Base-by-base conservation (phyloP, 2,888 invertebrate genomes). In the Drosophila kuntzei region DNA sequence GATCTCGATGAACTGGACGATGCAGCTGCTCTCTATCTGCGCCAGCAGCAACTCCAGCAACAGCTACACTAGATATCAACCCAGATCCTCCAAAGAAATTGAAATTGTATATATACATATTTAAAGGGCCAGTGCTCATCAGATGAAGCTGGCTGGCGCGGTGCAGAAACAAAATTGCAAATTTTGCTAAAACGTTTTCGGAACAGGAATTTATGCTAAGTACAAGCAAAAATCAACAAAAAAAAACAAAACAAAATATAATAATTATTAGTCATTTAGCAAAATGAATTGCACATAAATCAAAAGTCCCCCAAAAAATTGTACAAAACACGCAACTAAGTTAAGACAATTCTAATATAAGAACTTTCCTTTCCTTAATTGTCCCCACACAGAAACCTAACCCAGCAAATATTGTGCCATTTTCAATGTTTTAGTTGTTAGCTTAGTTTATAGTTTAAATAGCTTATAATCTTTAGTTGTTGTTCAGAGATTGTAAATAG, bases 1-100 rank as follows among this genome's bases (percentile, higher is more conserved):
- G 93, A 94, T 62, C 92, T 94, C 20, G 93, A 94, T 59, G 94
- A 94, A 53, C 87, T 93, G 25, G 93, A 94, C 70, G 93, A 94
- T 66, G 93, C 94, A 1, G 93, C 93, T 27, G 91, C 93, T 20
- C 83, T 94, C 9, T 94, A 94, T 82, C 90, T 94, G 71, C 92
- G 93, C 53, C 93, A 93, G 55, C 89, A 90, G 50, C 82, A 80
- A 41, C 62, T 66, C 22, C 69, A 77, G 54, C 72, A 78, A 37
- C 80, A 79, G 49, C 79, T 49, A 29, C 76, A 46, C 63, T 75
- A 50, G 75, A 71, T 46, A 75, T 55, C 36, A 58, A 79, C 78
- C 50, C 81, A 79, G 54, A 47, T 43, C 43, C 29, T 49, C 62
- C 60, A 66, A 72, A 32, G 16, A 71, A 70, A 76, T 78, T 87